Evolutionary conservation across 2,113 vertebrate species (phyloP).

Genomic region (Romanogobio albipinnatus): DNA sequence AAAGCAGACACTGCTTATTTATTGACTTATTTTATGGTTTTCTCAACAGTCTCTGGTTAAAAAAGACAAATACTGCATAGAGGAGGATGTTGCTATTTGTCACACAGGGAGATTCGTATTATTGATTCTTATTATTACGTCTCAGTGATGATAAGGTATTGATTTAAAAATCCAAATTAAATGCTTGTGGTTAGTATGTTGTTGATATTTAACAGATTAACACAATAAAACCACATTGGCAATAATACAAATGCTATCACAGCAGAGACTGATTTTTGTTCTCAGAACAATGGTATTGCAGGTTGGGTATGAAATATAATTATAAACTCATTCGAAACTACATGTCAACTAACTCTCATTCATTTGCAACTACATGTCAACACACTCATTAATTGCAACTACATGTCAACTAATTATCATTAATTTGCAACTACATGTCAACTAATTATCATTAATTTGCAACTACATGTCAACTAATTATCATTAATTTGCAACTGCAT

Average conservation of each 20-base stretch:
- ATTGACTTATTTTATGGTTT: background rate
- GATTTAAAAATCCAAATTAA: background rate
- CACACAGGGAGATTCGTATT: background rate
- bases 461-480: too few species aligned
- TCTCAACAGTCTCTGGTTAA: background rate
- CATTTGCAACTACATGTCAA: too few species aligned
- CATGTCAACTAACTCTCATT: too few species aligned
- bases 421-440: too few species aligned
- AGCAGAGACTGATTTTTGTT: background rate
- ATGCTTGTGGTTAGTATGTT: background rate
- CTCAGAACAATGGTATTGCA: background rate
- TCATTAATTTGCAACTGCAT: too few species aligned
- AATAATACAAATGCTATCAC: background rate
- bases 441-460: too few species aligned
- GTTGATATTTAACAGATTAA: background rate
- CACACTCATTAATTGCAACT: too few species aligned
- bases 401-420: too few species aligned
- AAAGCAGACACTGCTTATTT: background rate
- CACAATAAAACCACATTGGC: background rate
- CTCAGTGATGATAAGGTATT: background rate
- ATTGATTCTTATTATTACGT: too few species aligned
- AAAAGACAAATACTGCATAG: background rate
- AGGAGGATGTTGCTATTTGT: background rate
- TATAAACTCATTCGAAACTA: too few species aligned
- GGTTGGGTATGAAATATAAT: too few species aligned